Base-by-base conservation (phyloP, 2,113 vertebrate species). In the Ifrita kowaldi region DNA sequence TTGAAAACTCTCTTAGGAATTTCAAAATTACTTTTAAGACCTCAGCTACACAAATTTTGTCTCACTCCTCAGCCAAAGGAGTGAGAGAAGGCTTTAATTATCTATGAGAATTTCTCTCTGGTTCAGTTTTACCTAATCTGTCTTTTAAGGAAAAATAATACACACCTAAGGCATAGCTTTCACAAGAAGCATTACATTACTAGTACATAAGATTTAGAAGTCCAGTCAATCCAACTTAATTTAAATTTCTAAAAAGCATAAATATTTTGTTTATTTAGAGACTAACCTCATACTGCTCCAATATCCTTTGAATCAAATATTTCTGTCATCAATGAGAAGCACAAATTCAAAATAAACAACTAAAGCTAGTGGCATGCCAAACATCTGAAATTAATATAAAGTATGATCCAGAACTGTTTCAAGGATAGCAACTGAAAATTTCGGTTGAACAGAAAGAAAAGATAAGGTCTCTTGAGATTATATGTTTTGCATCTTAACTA, bases 191-290 rank as follows among this genome's bases (percentile, higher is more conserved):
- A 27, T 33, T 80, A 41, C 11, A 55, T 84, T 18, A 35, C 52
- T 50, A 32, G 16, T 10, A 49, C 21, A n/a, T 5, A 59, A 4
- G 32, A 73, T 82, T 91, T 68, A 73, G 59, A 91, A 78, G 10
- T 44, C n/a, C 0, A 0, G 35, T 84, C 37, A 92, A 52, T 47
- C 13, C 15, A 89, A 30, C 20, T 76, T 69, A 6, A 70, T 87
- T 78, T 80, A 78, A 68, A 90, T 68, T 93, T 63, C 41, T 59
- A 67, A 89, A 92, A 93, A 64, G 16, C 28, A 69, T 24, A 69
- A 67, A 44, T 83, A 50, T 37, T 94, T 88, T 79, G 17, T 26
- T 35, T 68, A 67, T 53, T 71, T 12, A 67, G 47, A 42, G 13
- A 63, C 22, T 82, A 67, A 49, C 37, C 27, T 91, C 39, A 52